Evolutionary conservation across 1,140 invertebrate genomes (phyloP).

Genomic region (Pseudomyrmex flavicornis): DNA sequence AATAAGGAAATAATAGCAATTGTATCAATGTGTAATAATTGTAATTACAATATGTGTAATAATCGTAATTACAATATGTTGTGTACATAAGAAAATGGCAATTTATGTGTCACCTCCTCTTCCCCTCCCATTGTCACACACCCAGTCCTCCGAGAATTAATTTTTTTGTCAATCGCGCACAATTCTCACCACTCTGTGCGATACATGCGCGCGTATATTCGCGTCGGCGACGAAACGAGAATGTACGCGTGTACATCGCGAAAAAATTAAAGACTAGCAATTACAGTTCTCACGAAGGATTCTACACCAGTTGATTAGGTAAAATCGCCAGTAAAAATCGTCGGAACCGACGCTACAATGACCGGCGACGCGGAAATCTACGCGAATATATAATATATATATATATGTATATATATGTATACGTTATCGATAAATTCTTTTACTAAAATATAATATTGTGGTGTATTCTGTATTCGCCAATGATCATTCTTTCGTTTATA

Average conservation of each 20-base stretch:
- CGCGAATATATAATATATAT: not conserved
- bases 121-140: not conserved
- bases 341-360: not conserved
- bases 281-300: conserved; percentile 71
- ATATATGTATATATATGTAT: not conserved
- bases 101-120: conserved; percentile 19
- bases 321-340: conserved; percentile 55
- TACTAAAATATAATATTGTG: conserved; percentile 74
- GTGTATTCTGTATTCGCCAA: conserved; percentile 66
- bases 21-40: conserved; percentile 49
- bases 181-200: conserved; percentile 20
- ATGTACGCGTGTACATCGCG: conserved; percentile 61
- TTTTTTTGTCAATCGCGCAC: conserved; percentile 43
- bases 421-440: conserved; percentile 71
- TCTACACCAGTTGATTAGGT: conserved; percentile 72
- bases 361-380: conserved; percentile 41
- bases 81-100: conserved; percentile 70
- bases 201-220: conserved; percentile 46
- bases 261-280: conserved; percentile 78
- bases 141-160: conserved; percentile 14
- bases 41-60: conserved; percentile 64
- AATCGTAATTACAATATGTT: conserved; percentile 60
- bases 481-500: conserved; percentile 36
- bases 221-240: conserved; percentile 38
- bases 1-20: conserved; percentile 64